These are phyloP conservation scores for Asarcornis scutulata DNA, from an alignment of 2,113 vertebrate species.

Conservation along the genomic window DNA sequence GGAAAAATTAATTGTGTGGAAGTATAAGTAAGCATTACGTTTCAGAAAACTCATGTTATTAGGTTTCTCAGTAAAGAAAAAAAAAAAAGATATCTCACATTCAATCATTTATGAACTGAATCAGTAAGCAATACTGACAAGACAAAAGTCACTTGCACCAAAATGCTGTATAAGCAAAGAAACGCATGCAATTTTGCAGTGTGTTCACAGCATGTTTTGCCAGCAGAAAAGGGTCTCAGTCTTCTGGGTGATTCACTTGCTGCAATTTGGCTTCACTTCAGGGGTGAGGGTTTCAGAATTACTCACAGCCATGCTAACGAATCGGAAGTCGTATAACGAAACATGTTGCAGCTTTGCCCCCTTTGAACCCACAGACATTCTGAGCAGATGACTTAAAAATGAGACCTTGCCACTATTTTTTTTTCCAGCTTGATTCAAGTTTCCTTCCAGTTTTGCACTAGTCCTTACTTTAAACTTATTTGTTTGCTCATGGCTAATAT, in stretches of 20 bases:
- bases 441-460: neutral
- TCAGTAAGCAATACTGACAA: neutral
- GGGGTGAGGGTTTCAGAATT: constrained; percentile 27
- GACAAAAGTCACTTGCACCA: neutral
- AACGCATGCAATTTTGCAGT: neutral
- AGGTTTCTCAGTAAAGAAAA: neutral
- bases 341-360: neutral
- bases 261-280: neutral
- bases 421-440: neutral
- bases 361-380: neutral
- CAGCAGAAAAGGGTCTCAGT: neutral
- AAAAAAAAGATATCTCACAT: neutral
- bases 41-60: neutral
- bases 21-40: neutral
- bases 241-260: neutral
- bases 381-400: neutral
- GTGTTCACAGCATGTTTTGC: neutral
- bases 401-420: neutral
- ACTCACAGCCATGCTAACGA: neutral
- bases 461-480: neutral
- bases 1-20: neutral
- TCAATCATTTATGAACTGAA: neutral
- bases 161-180: constrained; percentile 1
- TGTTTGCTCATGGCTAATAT: neutral
- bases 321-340: neutral